Evolutionary conservation across 2,797 vertebrate genomes (phyloP).

Genomic region (Loriculus beryllinus): DNA sequence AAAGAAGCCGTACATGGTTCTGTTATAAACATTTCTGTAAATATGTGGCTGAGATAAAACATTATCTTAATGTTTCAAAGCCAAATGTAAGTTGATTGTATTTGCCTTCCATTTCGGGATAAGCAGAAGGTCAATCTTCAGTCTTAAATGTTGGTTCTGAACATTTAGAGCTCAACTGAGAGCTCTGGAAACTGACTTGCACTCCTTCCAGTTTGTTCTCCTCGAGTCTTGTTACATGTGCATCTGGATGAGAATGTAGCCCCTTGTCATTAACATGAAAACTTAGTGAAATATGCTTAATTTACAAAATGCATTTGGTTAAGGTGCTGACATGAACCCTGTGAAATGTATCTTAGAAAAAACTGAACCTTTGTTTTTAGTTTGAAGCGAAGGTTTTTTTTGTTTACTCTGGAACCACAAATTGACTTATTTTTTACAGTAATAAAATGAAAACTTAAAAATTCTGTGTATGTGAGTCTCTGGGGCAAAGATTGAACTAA

Average conservation of each 20-base stretch:
- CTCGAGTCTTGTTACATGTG: neutral
- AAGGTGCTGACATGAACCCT: conserved; percentile 29
- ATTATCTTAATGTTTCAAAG: conserved; percentile 70
- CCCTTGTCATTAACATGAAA: neutral
- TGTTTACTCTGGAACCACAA: conserved; percentile 52
- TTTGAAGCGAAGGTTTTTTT: conserved; percentile 25
- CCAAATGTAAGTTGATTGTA: conserved; percentile 65
- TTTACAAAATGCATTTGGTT: conserved; percentile 7
- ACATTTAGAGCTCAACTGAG: neutral
- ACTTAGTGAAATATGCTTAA: neutral
- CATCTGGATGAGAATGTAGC: conserved; percentile 28
- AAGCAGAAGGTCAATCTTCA: conserved; percentile 51
- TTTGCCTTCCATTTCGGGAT: conserved; percentile 48
- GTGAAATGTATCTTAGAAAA: neutral
- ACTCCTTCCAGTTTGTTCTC: conserved; percentile 20
- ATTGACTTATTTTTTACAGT: conserved; percentile 48
- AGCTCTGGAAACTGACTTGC: conserved; percentile 1
- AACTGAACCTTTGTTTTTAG: conserved; percentile 31
- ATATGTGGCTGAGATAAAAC: conserved; percentile 75
- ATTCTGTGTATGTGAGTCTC: conserved; percentile 6
- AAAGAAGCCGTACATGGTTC: conserved; percentile 48
- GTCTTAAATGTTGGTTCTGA: conserved; percentile 36
- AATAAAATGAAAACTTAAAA: conserved; percentile 40
- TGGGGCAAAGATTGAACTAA: neutral
- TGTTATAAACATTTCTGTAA: conserved; percentile 76